A percentile compares a stretch with the other conserved stretches of the same genome.
Conservation (phyloP, 1,140 invertebrate species). For the fruit fly (Drosophila melanogaster) region Release_6_plus_ISO1_MT NC_004354.4:17485001-17485500, state of each 20-base stretch:
- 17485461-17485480: constrained; percentile 38
- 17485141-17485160: not conserved
- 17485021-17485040: constrained; percentile 45
- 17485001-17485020: constrained; percentile 55
- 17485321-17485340: not conserved
- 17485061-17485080: not conserved
- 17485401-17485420: constrained; percentile 32
- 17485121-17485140: not conserved
- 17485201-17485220: not conserved
- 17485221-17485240: not conserved
- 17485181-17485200: not conserved
- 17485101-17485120: not conserved
- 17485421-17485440: not conserved
- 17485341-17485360: constrained; percentile 1
- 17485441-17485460: constrained; percentile 24
- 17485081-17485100: not conserved
- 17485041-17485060: constrained; percentile 14
- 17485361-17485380: constrained; percentile 1
- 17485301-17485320: not conserved
- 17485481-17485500: constrained; percentile 47
- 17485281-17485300: not conserved
- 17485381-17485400: constrained; percentile 28
- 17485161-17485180: not conserved
- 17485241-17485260: not conserved
- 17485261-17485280: not conserved